Evolutionary conservation across 2,113 vertebrate genomes (phyloP).

Genomic region (Sturnus vulgaris): DNA sequence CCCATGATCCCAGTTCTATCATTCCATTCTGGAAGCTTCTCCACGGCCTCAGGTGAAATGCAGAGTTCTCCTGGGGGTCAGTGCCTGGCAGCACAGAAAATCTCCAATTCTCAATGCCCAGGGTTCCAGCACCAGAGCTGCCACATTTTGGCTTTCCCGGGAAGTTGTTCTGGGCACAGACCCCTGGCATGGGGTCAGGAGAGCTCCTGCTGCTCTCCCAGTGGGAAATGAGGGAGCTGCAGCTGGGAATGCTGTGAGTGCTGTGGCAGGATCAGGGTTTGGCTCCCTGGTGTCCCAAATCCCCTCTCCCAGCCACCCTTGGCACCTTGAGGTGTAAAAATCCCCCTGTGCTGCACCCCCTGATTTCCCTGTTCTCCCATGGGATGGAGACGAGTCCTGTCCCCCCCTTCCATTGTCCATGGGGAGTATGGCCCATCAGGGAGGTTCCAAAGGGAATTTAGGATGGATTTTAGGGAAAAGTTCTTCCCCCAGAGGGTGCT

Average conservation of each 20-base stretch:
- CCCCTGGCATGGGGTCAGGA: background rate
- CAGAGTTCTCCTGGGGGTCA: no score
- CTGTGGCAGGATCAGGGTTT: background rate
- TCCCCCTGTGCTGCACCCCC: no score
- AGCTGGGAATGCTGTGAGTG: fast-evolving
- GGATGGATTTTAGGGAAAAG: fast-evolving
- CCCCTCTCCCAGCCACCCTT: background rate
- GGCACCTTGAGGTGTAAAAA: background rate
- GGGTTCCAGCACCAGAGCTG: background rate
- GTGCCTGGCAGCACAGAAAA: no score
- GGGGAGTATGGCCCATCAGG: no score
- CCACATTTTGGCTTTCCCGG: fast-evolving
- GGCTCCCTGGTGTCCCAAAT: background rate
- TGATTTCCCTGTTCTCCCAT: background rate
- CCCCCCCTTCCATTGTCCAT: fast-evolving
- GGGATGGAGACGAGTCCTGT: background rate
- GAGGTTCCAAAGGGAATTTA: background rate
- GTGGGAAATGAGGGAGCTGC: background rate
- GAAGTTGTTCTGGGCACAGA: background rate
- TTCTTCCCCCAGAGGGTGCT: background rate
- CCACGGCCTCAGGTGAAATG: no score
- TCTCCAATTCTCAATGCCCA: no score
- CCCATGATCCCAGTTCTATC: no score
- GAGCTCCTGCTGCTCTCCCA: background rate
- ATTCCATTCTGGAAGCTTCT: no score